Evolutionary conservation across 2,797 vertebrate genomes (phyloP).

Genomic region (Spondyliosoma cantharus): DNA sequence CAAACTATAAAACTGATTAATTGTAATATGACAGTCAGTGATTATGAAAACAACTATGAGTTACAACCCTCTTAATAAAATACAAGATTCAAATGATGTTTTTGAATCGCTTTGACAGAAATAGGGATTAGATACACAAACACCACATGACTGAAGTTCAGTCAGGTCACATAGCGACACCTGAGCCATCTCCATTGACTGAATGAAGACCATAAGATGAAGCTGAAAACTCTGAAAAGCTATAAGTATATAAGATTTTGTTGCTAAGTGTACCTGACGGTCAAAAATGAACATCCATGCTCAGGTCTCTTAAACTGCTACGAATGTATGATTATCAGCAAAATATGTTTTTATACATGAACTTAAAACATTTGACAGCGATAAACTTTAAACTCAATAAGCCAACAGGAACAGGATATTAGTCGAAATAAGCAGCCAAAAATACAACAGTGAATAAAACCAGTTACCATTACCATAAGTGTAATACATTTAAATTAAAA

Average conservation of each 20-base stretch:
- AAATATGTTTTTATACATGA: neutral
- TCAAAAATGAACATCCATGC: no score
- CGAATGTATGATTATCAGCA: neutral
- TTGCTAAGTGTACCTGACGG: no score
- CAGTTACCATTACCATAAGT: no score
- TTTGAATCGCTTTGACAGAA: neutral
- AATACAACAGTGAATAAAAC: neutral
- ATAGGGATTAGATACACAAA: neutral
- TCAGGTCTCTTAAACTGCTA: neutral
- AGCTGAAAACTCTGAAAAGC: neutral
- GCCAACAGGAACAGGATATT: no score
- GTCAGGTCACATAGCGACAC: neutral
- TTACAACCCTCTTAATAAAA: no score
- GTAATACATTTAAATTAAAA: neutral
- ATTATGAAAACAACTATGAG: no score
- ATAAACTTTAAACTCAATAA: no score
- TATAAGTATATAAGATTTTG: neutral
- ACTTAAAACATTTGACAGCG: neutral
- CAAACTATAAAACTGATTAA: no score
- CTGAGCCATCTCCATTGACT: neutral
- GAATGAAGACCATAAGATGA: neutral
- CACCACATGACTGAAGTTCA: slow-evolving; percentile 6
- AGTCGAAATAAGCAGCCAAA: neutral
- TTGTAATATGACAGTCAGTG: no score
- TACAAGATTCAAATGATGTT: neutral